These are phyloP conservation scores for Myopa testacea DNA, from an alignment of 2,888 invertebrate species.

Conservation along the genomic window DNA sequence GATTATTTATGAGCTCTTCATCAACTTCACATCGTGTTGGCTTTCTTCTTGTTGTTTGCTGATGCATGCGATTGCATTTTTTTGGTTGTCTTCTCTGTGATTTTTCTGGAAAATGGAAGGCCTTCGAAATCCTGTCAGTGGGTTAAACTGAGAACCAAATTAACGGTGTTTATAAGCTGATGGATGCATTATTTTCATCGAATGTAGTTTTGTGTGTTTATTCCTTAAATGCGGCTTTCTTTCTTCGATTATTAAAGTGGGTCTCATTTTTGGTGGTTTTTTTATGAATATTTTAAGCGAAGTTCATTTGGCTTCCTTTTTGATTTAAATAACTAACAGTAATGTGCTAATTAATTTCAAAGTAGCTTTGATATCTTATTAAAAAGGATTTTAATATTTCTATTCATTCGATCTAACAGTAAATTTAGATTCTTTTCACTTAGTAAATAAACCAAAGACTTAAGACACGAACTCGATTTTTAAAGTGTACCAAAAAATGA, in stretches of 20 bases:
- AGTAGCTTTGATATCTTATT: too few species aligned
- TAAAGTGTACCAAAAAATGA: too few species aligned
- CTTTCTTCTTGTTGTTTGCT: not conserved
- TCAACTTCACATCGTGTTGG: not conserved
- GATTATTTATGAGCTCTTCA: conserved; percentile 25
- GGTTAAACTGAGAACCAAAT: conserved; percentile 15
- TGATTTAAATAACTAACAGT: too few species aligned
- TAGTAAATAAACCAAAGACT: not conserved
- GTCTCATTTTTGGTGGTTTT: not conserved
- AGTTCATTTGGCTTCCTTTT: too few species aligned
- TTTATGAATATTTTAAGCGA: not conserved
- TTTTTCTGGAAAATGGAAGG: too few species aligned
- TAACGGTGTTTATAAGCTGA: not conserved
- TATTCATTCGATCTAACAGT: too few species aligned
- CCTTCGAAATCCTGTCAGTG: conserved; percentile 25
- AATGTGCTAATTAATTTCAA: too few species aligned
- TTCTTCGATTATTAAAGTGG: not conserved
- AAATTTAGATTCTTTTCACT: too few species aligned
- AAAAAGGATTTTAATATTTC: too few species aligned
- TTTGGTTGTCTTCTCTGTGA: not conserved
- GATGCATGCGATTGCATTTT: not conserved
- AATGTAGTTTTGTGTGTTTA: not conserved
- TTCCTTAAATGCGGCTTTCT: too few species aligned
- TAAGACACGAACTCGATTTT: not conserved
- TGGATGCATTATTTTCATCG: not conserved